These are phyloP conservation scores for Graphium colonna DNA, from an alignment of 2,888 invertebrate species.

Conservation along the genomic window DNA sequence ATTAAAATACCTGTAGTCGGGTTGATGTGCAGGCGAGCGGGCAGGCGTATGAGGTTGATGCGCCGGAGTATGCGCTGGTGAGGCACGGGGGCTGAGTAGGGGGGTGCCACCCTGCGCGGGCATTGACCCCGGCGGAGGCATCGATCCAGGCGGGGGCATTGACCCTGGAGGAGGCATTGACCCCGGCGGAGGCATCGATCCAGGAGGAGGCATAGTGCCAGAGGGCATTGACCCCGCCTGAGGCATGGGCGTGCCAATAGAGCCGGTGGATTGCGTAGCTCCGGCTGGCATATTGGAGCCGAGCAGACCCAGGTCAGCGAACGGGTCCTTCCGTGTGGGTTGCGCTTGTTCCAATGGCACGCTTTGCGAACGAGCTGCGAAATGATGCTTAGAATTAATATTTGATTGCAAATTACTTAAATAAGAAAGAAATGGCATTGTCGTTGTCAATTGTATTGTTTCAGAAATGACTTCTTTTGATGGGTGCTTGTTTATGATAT, in stretches of 20 bases:
- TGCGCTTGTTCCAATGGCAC: conserved; percentile 69
- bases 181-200: conserved; percentile 8
- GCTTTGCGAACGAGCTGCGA: conserved; percentile 55
- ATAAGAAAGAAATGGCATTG: no score
- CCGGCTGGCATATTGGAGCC: conserved; percentile 34
- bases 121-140: conserved; percentile 17
- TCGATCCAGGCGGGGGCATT: conserved; percentile 23
- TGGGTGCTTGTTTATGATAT: no score
- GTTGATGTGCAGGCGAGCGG: conserved; percentile 65
- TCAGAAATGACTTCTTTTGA: no score
- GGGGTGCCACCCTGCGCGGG: conserved; percentile 30
- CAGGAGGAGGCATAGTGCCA: background rate
- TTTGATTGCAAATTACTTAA: no score
- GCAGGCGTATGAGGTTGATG: conserved; percentile 53
- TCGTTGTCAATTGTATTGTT: no score
- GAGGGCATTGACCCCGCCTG: conserved; percentile 1
- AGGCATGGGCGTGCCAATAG: conserved; percentile 9
- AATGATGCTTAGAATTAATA: no score
- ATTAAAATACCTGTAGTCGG: conserved; percentile 69
- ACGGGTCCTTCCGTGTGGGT: conserved; percentile 82
- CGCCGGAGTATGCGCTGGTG: conserved; percentile 55
- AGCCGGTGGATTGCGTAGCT: conserved; percentile 17
- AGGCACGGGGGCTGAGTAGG: conserved; percentile 49
- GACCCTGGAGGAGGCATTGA: conserved; percentile 22
- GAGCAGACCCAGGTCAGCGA: conserved; percentile 83